These are phyloP conservation scores for Phalangium opilio DNA, from an alignment of 2,888 invertebrate species.

Conservation along the genomic window DNA sequence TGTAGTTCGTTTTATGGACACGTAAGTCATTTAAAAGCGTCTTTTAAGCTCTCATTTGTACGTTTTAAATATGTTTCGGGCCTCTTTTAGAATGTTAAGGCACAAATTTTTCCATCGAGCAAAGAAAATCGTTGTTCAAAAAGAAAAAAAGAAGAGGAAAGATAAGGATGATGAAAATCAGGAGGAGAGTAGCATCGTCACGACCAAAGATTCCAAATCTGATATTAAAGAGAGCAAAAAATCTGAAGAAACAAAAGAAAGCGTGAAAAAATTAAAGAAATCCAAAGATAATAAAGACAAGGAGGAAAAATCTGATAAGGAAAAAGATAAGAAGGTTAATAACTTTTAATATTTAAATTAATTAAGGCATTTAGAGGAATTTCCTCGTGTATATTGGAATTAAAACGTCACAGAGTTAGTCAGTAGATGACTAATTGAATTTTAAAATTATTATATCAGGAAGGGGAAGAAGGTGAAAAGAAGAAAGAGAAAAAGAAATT, in stretches of 20 bases:
- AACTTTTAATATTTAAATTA: background rate
- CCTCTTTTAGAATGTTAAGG: conserved; percentile 52
- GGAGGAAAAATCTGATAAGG: conserved; percentile 24
- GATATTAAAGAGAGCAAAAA: conserved; percentile 16
- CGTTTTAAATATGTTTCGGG: too few relatives aligned
- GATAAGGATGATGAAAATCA: conserved; percentile 33
- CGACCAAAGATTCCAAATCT: too few relatives aligned
- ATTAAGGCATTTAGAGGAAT: too few relatives aligned
- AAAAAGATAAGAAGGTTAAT: conserved; percentile 27
- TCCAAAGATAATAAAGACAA: conserved; percentile 35
- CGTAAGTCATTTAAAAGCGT: conserved; percentile 26
- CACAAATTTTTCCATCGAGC: conserved; percentile 94
- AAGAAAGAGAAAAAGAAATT: conserved; percentile 72
- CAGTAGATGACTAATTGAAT: too few relatives aligned
- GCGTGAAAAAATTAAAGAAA: conserved; percentile 26
- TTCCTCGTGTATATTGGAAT: too few relatives aligned
- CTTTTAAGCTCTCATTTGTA: background rate
- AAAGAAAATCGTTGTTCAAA: conserved; percentile 62
- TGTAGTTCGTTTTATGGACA: conserved; percentile 60
- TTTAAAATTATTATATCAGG: conserved; percentile 22
- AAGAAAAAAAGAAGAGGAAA: conserved; percentile 43
- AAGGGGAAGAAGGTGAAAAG: conserved; percentile 34
- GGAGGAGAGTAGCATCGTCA: conserved; percentile 21
- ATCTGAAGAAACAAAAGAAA: conserved; percentile 22
- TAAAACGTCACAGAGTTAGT: background rate